Percentiles rank a stretch among this genome's conserved stretches.
Conservation (phyloP, 2,888 invertebrate genomes). For the Xylophagus ater region DNA sequence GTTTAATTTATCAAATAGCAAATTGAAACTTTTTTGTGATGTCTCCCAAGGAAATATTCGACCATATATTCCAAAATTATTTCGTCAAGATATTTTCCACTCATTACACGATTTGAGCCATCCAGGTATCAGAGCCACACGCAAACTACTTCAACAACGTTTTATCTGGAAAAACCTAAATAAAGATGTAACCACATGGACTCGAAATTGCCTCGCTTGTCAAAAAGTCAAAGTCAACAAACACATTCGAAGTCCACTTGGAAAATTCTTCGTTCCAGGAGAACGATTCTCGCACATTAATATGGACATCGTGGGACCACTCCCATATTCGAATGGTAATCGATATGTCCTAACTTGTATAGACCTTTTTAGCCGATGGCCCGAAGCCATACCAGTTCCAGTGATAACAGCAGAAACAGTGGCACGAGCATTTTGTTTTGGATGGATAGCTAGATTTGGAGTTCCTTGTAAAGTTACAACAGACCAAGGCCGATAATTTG, state of each 20-base stretch:
- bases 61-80: background rate
- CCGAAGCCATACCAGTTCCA: conserved; percentile 5
- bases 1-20: no score
- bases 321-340: conserved; percentile 1
- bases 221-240: no score
- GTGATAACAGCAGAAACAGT: conserved; percentile 13
- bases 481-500: conserved; percentile 10
- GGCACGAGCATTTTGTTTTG: conserved; percentile 4
- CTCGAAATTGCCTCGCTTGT: no score
- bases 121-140: no score
- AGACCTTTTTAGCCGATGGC: conserved; percentile 5
- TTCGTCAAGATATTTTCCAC: background rate
- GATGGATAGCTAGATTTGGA: conserved; percentile 7
- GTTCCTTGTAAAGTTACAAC: conserved; percentile 3
- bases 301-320: no score
- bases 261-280: no score
- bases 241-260: no score
- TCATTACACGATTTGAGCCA: background rate
- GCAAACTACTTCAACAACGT: no score
- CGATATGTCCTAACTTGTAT: conserved; percentile 1
- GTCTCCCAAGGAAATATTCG: background rate
- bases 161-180: no score
- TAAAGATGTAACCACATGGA: no score
- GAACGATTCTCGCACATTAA: no score
- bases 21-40: no score